These are phyloP conservation scores for Taxidea taxus DNA, from an alignment of 2,113 vertebrate genomes.

Conservation along the genomic window DNA sequence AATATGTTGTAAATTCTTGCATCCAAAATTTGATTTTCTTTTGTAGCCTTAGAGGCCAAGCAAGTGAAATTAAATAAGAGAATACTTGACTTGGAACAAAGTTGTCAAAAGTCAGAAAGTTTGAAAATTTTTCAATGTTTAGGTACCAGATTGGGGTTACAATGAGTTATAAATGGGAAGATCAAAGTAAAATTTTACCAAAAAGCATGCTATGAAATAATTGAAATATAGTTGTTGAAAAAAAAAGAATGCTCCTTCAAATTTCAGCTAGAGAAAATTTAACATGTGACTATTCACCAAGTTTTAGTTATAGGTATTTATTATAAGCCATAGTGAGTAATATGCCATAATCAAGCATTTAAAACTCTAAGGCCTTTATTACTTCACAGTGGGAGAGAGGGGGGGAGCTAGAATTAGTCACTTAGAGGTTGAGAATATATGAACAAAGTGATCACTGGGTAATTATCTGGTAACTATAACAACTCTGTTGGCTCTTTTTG, in stretches of 20 bases:
- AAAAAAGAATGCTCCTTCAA: slow-evolving; percentile 10
- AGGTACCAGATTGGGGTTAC: slow-evolving; percentile 36
- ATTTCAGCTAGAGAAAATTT: slow-evolving; percentile 48
- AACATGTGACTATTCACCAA: slow-evolving; percentile 30
- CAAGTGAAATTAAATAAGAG: slow-evolving; percentile 72
- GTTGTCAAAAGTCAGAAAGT: slow-evolving; percentile 86
- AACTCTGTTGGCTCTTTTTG: slow-evolving; percentile 37
- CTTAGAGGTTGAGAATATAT: slow-evolving; percentile 43
- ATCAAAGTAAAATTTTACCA: neutral
- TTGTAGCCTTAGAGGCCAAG: slow-evolving; percentile 59
- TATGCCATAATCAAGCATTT: slow-evolving; percentile 33
- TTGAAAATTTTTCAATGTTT: slow-evolving; percentile 71
- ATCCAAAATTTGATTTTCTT: slow-evolving; percentile 63
- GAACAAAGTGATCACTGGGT: slow-evolving; percentile 57
- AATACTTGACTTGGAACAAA: slow-evolving; percentile 77
- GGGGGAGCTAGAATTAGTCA: slow-evolving; percentile 33
- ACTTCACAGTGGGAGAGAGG: slow-evolving; percentile 16
- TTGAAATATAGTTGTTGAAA: slow-evolving; percentile 44
- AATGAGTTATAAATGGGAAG: slow-evolving; percentile 2
- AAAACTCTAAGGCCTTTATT: slow-evolving; percentile 62
- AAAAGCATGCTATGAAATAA: slow-evolving; percentile 19
- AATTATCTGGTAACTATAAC: slow-evolving; percentile 56
- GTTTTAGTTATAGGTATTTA: slow-evolving; percentile 34
- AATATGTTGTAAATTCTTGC: slow-evolving; percentile 36
- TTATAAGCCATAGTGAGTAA: slow-evolving; percentile 20